These are phyloP conservation scores for Antheraea assamensis DNA, from an alignment of 2,888 invertebrate species.

Conservation along the genomic window DNA sequence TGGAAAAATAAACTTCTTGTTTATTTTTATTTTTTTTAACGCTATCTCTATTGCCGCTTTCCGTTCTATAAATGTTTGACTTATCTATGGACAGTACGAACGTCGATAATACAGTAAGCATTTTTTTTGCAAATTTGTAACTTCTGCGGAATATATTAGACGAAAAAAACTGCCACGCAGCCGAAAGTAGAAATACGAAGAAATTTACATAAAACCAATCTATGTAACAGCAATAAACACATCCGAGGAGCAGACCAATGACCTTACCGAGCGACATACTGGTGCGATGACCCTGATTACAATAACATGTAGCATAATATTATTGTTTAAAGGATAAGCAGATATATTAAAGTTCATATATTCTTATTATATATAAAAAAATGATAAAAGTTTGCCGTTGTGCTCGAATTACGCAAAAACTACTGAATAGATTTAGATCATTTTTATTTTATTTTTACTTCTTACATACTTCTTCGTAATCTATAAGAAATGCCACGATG, in stretches of 20 bases:
- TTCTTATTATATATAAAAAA: too few species aligned
- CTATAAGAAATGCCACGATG: too few species aligned
- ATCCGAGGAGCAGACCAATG: background rate
- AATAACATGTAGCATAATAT: background rate
- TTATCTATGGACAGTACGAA: background rate
- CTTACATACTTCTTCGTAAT: too few species aligned
- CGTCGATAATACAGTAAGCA: background rate
- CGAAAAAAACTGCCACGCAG: background rate
- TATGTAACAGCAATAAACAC: background rate
- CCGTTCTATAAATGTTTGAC: too few species aligned
- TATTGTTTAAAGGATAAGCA: background rate
- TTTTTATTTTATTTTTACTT: too few species aligned
- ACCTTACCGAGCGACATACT: background rate
- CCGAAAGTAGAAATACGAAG: background rate
- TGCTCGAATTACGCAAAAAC: too few species aligned
- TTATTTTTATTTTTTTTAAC: too few species aligned
- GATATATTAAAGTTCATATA: too few species aligned
- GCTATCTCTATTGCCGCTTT: too few species aligned
- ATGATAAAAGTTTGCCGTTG: too few species aligned
- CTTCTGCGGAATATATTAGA: background rate
- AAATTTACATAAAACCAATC: background rate
- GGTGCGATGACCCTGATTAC: slow-evolving; percentile 9
- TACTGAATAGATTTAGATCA: too few species aligned
- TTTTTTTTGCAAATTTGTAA: background rate
- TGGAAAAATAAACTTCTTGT: too few species aligned